phyloP scores from a whole-genome alignment of 1,140 invertebrate species.

The Drosophila nebulosa region DNA sequence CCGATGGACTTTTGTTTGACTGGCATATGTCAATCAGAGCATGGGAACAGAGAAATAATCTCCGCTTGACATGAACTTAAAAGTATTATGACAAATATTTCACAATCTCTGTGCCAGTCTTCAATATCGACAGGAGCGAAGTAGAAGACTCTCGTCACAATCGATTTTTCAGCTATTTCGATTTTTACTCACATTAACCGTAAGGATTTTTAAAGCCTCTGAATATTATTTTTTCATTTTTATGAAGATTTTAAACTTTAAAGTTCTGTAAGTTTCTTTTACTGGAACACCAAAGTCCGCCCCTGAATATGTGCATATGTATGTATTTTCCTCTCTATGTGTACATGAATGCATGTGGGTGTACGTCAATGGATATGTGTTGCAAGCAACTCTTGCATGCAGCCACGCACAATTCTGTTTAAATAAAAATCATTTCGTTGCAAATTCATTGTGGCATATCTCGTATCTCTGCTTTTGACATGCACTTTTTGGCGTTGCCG shows the following conservation, averaged over 20 bases:
- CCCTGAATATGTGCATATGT: neutral
- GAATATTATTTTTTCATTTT: too few relatives aligned
- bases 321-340: neutral
- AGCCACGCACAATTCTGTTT: conserved; percentile 45
- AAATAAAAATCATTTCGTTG: conserved; percentile 70
- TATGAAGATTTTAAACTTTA: too few relatives aligned
- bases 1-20: conserved; percentile 12
- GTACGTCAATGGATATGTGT: neutral
- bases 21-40: conserved; percentile 72
- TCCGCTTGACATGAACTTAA: conserved; percentile 71
- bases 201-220: too few relatives aligned
- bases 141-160: too few relatives aligned
- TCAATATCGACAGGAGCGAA: neutral
- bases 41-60: conserved; percentile 64
- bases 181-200: too few relatives aligned
- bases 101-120: conserved; percentile 49
- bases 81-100: conserved; percentile 79
- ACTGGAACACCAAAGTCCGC: too few relatives aligned
- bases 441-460: conserved; percentile 58
- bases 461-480: conserved; percentile 61
- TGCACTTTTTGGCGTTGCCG: conserved; percentile 40
- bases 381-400: neutral
- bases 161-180: too few relatives aligned
- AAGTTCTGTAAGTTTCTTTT: too few relatives aligned
- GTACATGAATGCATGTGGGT: neutral